Percentiles rank a stretch among this genome's conserved stretches.
Evolutionary conservation across 92 coral and sea anemone species (phyloP).

Genomic region (Palythoa grandis): DNA sequence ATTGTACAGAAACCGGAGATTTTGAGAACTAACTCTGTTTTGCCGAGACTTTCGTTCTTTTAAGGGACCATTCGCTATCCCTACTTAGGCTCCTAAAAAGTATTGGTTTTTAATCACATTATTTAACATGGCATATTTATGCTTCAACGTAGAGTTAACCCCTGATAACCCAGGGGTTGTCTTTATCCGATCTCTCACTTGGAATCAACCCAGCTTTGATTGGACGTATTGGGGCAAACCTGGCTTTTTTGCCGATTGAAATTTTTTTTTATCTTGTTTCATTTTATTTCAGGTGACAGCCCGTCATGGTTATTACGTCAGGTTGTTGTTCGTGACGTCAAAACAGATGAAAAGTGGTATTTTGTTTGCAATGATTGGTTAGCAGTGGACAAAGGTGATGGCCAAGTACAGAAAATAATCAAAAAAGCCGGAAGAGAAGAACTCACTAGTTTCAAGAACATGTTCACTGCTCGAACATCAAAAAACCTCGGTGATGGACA

Average conservation of each 20-base stretch:
- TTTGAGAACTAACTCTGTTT: no score
- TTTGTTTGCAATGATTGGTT: conserved; percentile 84
- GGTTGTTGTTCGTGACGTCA: conserved; percentile 67
- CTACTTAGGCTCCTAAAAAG: no score
- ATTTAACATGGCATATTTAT: no score
- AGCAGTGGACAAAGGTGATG: conserved; percentile 87
- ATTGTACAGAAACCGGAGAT: no score
- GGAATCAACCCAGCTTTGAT: no score
- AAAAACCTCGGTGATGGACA: conserved; percentile 79
- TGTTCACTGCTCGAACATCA: conserved; percentile 71
- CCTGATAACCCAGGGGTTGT: no score
- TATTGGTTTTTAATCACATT: no score
- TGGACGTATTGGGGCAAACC: no score
- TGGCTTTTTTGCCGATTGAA: background rate
- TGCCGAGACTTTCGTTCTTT: no score
- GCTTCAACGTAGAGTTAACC: no score
- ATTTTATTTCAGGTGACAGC: conserved; percentile 52
- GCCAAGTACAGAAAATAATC: conserved; percentile 64
- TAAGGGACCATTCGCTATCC: no score
- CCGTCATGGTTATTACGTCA: conserved; percentile 81
- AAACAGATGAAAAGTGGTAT: conserved; percentile 67
- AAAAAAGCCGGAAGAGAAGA: conserved; percentile 64
- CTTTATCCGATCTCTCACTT: no score
- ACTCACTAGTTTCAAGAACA: conserved; percentile 68
- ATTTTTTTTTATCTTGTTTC: background rate